Percentiles rank a stretch among this genome's conserved stretches.
phyloP scores from a whole-genome alignment of 2,113 vertebrate species.

The Myrmecophaga tridactyla region DNA sequence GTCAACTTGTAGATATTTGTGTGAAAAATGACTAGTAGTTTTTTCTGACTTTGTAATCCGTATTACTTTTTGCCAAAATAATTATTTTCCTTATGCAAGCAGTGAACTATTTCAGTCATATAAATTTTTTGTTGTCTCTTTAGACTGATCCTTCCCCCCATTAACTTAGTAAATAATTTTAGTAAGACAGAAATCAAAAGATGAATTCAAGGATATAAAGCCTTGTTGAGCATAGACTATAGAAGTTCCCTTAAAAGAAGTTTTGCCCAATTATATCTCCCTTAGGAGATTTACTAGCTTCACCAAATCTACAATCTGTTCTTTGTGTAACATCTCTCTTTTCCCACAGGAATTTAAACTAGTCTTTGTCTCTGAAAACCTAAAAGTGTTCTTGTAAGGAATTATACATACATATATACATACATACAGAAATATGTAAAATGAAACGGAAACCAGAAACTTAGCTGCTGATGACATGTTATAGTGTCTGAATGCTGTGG shows the following conservation, averaged over 20 bases:
- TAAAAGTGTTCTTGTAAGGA: not conserved
- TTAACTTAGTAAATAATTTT: conserved; percentile 27
- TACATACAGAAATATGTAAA: no score
- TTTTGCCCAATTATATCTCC: not conserved
- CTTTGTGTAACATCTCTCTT: not conserved
- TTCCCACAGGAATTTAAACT: conserved; percentile 23
- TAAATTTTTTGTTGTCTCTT: conserved; percentile 19
- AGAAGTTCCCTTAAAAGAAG: not conserved
- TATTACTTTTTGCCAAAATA: not conserved
- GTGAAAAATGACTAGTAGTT: conserved; percentile 10
- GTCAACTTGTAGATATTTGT: not conserved
- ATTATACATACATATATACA: not conserved
- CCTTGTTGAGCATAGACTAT: not conserved
- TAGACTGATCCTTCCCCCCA: not conserved
- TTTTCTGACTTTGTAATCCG: not conserved
- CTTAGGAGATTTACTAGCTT: not conserved
- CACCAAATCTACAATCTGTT: not conserved
- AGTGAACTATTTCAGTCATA: not conserved
- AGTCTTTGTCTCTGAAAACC: conserved; percentile 3
- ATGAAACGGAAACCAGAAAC: not conserved
- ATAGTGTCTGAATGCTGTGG: conserved; percentile 17
- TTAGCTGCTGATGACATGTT: not conserved
- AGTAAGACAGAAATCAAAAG: conserved; percentile 16
- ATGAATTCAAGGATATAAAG: conserved; percentile 3
- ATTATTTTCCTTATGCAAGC: not conserved